Evolutionary conservation across 1,140 invertebrate species (phyloP), one percentile per base, ranked within the genome.

Genomic region (Agrypnia vestita): DNA sequence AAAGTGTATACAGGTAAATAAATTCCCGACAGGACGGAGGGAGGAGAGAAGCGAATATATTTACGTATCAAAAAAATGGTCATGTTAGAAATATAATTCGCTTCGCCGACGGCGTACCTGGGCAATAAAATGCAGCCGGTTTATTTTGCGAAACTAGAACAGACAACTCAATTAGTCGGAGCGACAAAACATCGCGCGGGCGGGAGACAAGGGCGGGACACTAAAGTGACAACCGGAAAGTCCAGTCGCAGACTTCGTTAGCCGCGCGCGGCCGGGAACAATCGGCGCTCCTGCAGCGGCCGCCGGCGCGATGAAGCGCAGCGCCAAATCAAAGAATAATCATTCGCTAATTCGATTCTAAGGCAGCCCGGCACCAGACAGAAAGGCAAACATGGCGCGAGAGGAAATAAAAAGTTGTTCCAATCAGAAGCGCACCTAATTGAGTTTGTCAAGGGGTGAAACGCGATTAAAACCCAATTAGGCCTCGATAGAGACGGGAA

Each of bases 381-480:
- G 67, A 74, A 73, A 61, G 69, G 47, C 71, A 62, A 74, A 79
- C 71, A 55, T 44, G 44, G 69, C 4, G 25, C 44, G 43, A 73
- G 21, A 61, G 61, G 43, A 79, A 79, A 74, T 25, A 79, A 76
- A 79, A 77, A 77, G 71, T 12, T 62, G 12, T 25, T 80, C 76
- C 79, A 80, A 83, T 83, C 82, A 83, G 82, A 78, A 80, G 72
- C 78, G 82, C 82, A 76, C 62, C 82, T 83, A 83, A 83, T 83
- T 78, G 82, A 83, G 82, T 83, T 83, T 80, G 82, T 83, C 82
- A 71, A 61, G 82, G 82, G 81, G 79, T 80, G 78, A 75, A 83
- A 83, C 71, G 53, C 82, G 82, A 83, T 83, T 83, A 83, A 83
- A 83, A 83, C 79, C 79, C 78, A 83, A 83, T 83, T 83, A 75